Evolutionary conservation across 2,888 invertebrate species (phyloP).

Genomic region (Meteorus cinctellus): DNA sequence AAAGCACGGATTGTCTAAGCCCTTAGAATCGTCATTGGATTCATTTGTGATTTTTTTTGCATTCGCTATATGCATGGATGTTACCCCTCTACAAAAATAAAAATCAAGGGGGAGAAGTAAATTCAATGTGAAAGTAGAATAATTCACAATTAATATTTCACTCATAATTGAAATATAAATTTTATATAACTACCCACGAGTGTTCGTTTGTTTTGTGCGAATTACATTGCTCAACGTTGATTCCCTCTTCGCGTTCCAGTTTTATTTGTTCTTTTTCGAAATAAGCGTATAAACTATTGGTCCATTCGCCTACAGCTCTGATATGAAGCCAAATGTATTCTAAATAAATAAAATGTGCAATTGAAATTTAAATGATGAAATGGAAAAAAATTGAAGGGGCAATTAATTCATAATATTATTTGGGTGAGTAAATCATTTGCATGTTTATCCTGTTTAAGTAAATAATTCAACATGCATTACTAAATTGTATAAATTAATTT

Average conservation of each 20-base stretch:
- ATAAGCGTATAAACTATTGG: conserved; percentile 88
- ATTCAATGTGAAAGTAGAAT: background rate
- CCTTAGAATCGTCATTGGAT: conserved; percentile 65
- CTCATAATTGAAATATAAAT: conserved; percentile 12
- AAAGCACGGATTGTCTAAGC: conserved; percentile 64
- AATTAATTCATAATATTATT: background rate
- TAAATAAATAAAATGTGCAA: conserved; percentile 62
- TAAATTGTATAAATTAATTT: conserved; percentile 1
- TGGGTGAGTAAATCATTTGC: background rate
- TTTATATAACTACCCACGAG: conserved; percentile 59
- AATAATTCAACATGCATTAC: background rate
- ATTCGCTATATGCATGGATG: conserved; percentile 41
- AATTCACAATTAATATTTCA: background rate
- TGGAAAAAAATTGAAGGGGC: background rate
- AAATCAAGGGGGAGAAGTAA: conserved; percentile 16
- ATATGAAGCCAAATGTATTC: conserved; percentile 96
- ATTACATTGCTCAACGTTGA: conserved; percentile 70
- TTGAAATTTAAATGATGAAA: background rate
- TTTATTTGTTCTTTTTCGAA: conserved; percentile 88
- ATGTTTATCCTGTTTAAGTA: background rate
- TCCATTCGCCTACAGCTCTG: conserved; percentile 95
- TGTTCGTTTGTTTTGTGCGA: conserved; percentile 51
- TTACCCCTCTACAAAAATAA: conserved; percentile 28
- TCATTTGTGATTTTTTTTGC: conserved; percentile 61
- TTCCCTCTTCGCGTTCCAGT: conserved; percentile 80